Evolutionary conservation across 2,888 invertebrate species (phyloP).

Genomic region (Quadroppia sp.): DNA sequence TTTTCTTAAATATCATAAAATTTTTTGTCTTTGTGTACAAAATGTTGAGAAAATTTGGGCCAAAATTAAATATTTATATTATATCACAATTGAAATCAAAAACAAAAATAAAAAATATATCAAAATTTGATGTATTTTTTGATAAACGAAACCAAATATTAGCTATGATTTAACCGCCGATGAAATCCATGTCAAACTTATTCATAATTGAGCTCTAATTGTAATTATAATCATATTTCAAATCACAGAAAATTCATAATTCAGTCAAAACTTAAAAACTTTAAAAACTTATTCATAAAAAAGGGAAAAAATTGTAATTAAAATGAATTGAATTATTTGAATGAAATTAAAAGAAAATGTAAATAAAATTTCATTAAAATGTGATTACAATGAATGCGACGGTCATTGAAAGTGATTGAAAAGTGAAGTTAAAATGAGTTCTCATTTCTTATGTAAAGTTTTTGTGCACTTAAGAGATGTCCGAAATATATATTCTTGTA

Average conservation of each 20-base stretch:
- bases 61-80: not conserved
- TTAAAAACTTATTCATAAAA: not conserved
- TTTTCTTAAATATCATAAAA: not conserved
- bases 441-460: not conserved
- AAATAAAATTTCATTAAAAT: no score
- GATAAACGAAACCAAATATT: not conserved
- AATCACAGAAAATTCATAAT: constrained; percentile 12
- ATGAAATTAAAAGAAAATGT: no score
- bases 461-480: constrained; percentile 10
- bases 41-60: not conserved
- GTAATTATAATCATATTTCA: not conserved
- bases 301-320: not conserved
- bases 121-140: no score
- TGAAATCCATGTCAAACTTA: not conserved
- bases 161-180: constrained; percentile 16
- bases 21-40: constrained; percentile 7
- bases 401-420: not conserved
- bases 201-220: constrained; percentile 16
- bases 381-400: not conserved
- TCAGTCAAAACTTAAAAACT: constrained; percentile 11
- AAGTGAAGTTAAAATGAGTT: not conserved
- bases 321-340: not conserved
- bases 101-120: not conserved
- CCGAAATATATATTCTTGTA: not conserved
- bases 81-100: constrained; percentile 10